Conservation (phyloP, 2,888 invertebrate genomes). For the Incurvaria masculella region DNA sequence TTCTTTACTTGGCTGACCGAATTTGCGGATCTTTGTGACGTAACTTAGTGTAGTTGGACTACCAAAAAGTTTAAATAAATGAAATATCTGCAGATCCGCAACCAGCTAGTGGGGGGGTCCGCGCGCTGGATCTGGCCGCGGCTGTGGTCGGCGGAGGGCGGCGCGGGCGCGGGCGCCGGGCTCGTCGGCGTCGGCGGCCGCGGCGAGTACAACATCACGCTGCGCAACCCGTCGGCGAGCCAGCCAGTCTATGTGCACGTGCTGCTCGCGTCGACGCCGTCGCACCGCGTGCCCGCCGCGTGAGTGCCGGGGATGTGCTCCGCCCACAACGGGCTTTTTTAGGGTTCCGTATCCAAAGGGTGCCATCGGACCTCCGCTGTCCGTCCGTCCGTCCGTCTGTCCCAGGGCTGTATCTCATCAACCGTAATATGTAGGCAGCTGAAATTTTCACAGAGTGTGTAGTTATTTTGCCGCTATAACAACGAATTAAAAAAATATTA, state of each 20-base stretch:
- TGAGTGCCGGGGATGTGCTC: not conserved
- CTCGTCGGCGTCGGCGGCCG: slow-evolving; percentile 13
- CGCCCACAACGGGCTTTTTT: not conserved
- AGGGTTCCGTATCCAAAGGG: too few species aligned
- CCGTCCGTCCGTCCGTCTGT: too few species aligned
- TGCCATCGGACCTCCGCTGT: too few species aligned
- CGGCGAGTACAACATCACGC: slow-evolving; percentile 3
- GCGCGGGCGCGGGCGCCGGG: slow-evolving; percentile 24
- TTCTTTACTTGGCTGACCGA: too few species aligned
- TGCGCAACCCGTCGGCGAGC: slow-evolving; percentile 5
- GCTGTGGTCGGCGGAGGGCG: slow-evolving; percentile 23
- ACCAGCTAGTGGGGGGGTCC: slow-evolving; percentile 19
- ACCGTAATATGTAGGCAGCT: too few species aligned
- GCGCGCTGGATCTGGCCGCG: slow-evolving; percentile 22
- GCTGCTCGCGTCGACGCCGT: not conserved
- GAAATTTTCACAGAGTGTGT: too few species aligned
- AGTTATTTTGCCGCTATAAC: not conserved
- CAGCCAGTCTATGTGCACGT: slow-evolving; percentile 5
- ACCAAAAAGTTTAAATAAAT: not conserved
- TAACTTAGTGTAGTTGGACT: too few species aligned
- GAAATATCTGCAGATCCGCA: slow-evolving; percentile 19
- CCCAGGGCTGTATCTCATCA: too few species aligned
- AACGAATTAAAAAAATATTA: too few species aligned
- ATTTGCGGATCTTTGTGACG: too few species aligned
- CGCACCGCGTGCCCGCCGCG: not conserved